Evolutionary conservation across 2,888 invertebrate genomes (phyloP).

Genomic region (Coenonympha arcania): DNA sequence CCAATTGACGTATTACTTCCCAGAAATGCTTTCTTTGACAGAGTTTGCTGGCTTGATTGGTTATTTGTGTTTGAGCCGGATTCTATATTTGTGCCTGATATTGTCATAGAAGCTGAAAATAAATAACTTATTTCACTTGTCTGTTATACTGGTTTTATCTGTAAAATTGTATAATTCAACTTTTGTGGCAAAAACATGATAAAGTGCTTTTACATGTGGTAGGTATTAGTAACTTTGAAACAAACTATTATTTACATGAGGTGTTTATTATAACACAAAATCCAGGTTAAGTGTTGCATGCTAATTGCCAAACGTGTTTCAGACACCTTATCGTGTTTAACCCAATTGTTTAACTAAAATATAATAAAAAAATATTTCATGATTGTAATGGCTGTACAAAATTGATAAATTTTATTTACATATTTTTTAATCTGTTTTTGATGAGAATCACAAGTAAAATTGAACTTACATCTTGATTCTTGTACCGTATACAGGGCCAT

Average conservation of each 20-base stretch:
- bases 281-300: conserved; percentile 50
- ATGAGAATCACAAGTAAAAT: conserved; percentile 48
- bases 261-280: conserved; percentile 27
- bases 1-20: conserved; percentile 70
- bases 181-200: conserved; percentile 49
- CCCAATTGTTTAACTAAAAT: conserved; percentile 34
- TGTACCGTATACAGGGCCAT: conserved; percentile 62
- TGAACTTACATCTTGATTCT: conserved; percentile 67
- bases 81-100: conserved; percentile 76
- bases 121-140: background rate
- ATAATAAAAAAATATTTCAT: conserved; percentile 14
- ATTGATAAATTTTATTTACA: conserved; percentile 54
- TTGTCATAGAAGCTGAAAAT: conserved; percentile 81
- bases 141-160: too few species aligned
- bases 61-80: conserved; percentile 65
- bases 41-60: conserved; percentile 59
- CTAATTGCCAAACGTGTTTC: conserved; percentile 34
- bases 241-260: conserved; percentile 39
- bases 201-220: conserved; percentile 46
- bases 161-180: conserved; percentile 14
- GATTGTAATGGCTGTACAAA: conserved; percentile 33
- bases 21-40: conserved; percentile 69
- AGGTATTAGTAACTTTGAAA: conserved; percentile 42
- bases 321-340: conserved; percentile 63
- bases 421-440: conserved; percentile 56